Evolutionary conservation across 2,113 vertebrate genomes (phyloP).

Genomic region (Neofelis nebulosa): DNA sequence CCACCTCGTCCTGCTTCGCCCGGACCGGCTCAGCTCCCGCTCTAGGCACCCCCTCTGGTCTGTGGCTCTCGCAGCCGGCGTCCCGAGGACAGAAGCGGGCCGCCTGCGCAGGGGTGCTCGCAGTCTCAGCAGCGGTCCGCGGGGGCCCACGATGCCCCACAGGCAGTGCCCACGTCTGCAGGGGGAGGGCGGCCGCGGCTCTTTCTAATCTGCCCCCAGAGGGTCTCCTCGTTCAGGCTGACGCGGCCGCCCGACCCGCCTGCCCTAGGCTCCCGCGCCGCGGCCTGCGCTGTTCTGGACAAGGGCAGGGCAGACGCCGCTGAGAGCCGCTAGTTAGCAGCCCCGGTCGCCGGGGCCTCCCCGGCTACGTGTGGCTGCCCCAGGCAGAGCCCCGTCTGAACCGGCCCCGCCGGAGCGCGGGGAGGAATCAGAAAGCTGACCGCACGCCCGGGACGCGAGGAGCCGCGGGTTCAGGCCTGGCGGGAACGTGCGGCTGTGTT

Average conservation of each 20-base stretch:
- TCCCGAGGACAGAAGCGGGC: not conserved
- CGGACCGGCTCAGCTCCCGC: not conserved
- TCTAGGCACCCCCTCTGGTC: not conserved
- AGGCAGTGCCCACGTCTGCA: too few relatives aligned
- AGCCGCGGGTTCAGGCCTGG: too few relatives aligned
- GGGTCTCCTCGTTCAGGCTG: not conserved
- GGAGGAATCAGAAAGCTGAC: not conserved
- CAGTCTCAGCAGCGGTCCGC: accelerated
- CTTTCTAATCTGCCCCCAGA: not conserved
- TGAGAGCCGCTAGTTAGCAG: not conserved
- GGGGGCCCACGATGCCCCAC: not conserved
- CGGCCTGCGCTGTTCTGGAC: too few relatives aligned
- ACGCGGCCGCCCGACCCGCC: not conserved
- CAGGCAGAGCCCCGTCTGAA: not conserved
- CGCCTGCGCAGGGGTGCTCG: too few relatives aligned
- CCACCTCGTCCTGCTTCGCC: too few relatives aligned
- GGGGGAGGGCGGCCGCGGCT: not conserved
- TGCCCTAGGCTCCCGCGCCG: too few relatives aligned
- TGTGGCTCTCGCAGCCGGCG: not conserved
- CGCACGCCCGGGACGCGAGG: too few relatives aligned
- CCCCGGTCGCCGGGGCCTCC: not conserved
- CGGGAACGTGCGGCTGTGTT: too few relatives aligned
- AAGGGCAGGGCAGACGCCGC: not conserved
- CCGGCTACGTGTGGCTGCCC: not conserved
- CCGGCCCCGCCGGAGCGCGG: not conserved